Conservation (phyloP, 2,888 invertebrate species). For the Pandemis corylana region DNA sequence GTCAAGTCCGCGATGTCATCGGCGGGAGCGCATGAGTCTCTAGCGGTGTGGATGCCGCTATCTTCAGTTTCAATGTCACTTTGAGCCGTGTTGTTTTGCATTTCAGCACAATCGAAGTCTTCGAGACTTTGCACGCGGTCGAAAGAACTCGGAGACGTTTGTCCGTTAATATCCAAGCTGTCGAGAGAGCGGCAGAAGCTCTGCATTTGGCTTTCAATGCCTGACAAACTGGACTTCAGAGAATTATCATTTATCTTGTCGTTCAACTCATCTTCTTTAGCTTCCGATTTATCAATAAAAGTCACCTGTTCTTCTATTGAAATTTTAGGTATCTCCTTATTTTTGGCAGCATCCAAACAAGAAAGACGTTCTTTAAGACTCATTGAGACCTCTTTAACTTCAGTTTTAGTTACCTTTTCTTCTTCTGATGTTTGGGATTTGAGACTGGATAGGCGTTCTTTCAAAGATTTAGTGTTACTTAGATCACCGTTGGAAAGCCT, state of each 20-base stretch:
- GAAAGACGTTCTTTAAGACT: constrained; percentile 82
- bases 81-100: constrained; percentile 83
- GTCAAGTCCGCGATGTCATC: constrained; percentile 88
- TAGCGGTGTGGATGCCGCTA: constrained; percentile 91
- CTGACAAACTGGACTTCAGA: constrained; percentile 71
- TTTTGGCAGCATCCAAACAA: constrained; percentile 80
- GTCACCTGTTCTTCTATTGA: constrained; percentile 69
- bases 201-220: constrained; percentile 84
- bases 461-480: constrained; percentile 72
- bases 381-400: constrained; percentile 81
- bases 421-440: constrained; percentile 79
- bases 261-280: constrained; percentile 58
- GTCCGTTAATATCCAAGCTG: constrained; percentile 86
- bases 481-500: constrained; percentile 78
- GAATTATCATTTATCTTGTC: constrained; percentile 66
- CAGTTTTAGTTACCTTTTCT: constrained; percentile 71
- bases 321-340: constrained; percentile 79
- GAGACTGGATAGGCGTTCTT: constrained; percentile 78
- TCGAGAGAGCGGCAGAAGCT: constrained; percentile 87
- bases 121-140: constrained; percentile 87
- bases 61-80: constrained; percentile 90
- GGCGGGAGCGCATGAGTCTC: constrained; percentile 91
- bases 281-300: constrained; percentile 62
- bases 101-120: constrained; percentile 86
- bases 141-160: constrained; percentile 82